Evolutionary conservation across 1,140 invertebrate species (phyloP), one percentile per base, ranked within the genome.

Genomic region (Pogonomyrmex californicus): DNA sequence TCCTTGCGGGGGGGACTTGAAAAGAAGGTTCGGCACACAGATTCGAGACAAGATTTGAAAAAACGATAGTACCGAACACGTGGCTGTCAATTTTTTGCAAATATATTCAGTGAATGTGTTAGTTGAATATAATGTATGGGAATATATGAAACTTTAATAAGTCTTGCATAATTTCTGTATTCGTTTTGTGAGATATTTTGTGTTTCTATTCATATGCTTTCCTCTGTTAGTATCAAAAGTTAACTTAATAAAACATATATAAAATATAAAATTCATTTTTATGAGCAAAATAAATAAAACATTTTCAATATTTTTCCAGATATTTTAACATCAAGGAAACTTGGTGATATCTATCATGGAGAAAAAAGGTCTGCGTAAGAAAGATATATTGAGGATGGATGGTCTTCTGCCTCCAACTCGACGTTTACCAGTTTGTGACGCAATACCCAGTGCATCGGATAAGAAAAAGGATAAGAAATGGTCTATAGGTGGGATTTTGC

Each of bases 391-490:
- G 41, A 91, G 87, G 33, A 91, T 91, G 81, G 90, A 91, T 51
- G 90, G 89, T 30, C 75, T 91, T 5, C n/a, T 91, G 38, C 90
- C 90, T 23, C 87, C 90, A 10, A 91, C 87, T 0, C 54, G 83
- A n/a, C 90, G 90, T 14, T 6, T 91, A 44, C 90, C 87, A 38
- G 85, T 86, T 10, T 88, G 78, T 10, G 63, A 86, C 7, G 88
- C 89, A 0, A 81, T 90, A 3, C 38, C 87, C 12, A 81, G 79
- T 0, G 17, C 83, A 0, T 54, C 87, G 2, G 71, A 87, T 0
- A 91, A 91, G 4, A 91, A 88, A 1, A 91, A 91, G 38, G 89
- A 91, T 2, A 91, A 86, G 47, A 91, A 91, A 4, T 91, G 89
- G 90, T 91, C 89, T 0, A 17, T 91, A 12, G 90, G 90, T n/a